Conservation (phyloP, 37 sponge, comb jelly and placozoan species). For the Lycopodina hypogea region DNA sequence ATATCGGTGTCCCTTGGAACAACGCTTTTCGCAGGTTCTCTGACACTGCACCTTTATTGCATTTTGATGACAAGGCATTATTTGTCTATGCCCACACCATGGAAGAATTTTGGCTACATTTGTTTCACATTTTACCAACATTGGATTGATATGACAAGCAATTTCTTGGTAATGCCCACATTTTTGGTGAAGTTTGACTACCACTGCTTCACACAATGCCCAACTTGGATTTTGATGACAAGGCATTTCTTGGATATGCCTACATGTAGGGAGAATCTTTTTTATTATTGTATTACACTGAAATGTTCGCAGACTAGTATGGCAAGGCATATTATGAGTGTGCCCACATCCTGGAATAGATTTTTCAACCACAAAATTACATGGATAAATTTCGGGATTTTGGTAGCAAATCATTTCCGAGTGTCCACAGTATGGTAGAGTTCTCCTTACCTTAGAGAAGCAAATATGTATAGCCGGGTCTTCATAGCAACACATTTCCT, state of each 20-base stretch:
- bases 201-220: constrained; percentile 6
- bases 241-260: constrained; percentile 30
- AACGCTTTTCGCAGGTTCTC: constrained; percentile 18
- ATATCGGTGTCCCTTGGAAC: constrained; percentile 38
- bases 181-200: constrained; percentile 23
- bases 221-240: too few relatives aligned
- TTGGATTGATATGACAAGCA: constrained; percentile 43
- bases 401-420: too few relatives aligned
- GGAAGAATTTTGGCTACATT: constrained; percentile 34
- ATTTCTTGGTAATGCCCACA: constrained; percentile 53
- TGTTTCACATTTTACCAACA: constrained; percentile 22
- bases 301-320: constrained; percentile 21
- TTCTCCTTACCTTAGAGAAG: too few relatives aligned
- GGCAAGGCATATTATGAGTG: constrained; percentile 22
- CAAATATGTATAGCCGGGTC: too few relatives aligned
- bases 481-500: constrained; percentile 39
- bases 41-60: background rate
- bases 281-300: constrained; percentile 30
- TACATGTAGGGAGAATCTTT: constrained; percentile 39
- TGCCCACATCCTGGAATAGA: constrained; percentile 11
- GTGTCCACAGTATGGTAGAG: too few relatives aligned
- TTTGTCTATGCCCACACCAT: background rate
- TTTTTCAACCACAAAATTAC: constrained; percentile 2
- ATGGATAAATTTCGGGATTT: background rate
- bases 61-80: background rate